Evolutionary conservation across 2,797 vertebrate genomes (phyloP).

Genomic region (Bryconaethiops microstoma): DNA sequence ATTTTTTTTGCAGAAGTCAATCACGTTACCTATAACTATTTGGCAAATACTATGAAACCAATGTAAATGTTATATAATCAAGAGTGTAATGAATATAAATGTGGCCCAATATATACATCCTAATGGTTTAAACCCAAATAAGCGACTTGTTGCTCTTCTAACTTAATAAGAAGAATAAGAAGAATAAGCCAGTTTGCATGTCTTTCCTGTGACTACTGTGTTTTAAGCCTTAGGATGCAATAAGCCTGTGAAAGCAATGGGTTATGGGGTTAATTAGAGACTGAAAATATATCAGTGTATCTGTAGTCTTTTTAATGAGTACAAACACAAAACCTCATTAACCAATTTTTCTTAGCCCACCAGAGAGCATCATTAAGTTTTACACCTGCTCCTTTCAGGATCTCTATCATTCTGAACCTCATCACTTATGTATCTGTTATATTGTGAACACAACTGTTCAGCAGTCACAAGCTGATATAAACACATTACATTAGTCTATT

Average conservation of each 20-base stretch:
- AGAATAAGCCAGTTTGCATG: neutral
- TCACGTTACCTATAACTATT: too few species aligned
- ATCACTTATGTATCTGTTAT: neutral
- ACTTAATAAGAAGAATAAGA: too few species aligned
- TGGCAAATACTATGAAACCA: too few species aligned
- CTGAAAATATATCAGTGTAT: neutral
- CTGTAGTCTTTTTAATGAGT: constrained; percentile 1
- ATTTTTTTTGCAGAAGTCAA: too few species aligned
- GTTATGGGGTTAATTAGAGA: neutral
- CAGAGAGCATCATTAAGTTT: neutral
- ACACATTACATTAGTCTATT: constrained; percentile 20
- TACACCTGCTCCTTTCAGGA: constrained; percentile 25
- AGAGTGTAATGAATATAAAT: too few species aligned
- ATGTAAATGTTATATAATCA: too few species aligned
- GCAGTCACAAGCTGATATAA: constrained; percentile 8
- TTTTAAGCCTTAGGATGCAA: neutral
- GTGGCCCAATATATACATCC: too few species aligned
- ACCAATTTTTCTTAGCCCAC: constrained; percentile 19
- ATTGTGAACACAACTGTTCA: neutral
- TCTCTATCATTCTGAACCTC: neutral
- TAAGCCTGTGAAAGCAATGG: neutral
- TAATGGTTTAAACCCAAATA: too few species aligned
- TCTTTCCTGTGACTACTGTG: neutral
- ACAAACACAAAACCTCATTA: constrained; percentile 30
- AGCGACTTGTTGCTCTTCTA: too few species aligned